Evolutionary conservation across 2,888 invertebrate species (phyloP).

Genomic region (Theristus sp.): DNA sequence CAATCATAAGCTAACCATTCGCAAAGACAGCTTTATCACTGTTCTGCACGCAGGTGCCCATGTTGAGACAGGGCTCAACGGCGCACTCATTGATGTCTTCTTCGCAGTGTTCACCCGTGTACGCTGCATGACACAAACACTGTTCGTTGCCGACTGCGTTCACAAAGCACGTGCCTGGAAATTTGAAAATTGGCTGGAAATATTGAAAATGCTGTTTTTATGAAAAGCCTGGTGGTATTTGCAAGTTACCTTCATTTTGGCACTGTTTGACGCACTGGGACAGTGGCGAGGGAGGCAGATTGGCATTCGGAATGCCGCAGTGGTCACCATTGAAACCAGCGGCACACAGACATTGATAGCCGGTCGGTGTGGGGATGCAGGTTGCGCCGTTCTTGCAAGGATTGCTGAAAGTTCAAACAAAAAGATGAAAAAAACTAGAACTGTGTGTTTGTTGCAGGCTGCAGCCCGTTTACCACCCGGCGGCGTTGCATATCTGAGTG

Average conservation of each 20-base stretch:
- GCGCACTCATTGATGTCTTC: slow-evolving; percentile 75
- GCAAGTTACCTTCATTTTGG: neutral
- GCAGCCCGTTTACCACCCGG: no score
- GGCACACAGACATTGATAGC: slow-evolving; percentile 68
- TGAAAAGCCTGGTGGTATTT: no score
- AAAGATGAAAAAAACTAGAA: no score
- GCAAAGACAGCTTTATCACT: neutral
- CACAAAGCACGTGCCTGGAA: slow-evolving; percentile 20
- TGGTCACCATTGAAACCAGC: slow-evolving; percentile 56
- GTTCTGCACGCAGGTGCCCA: slow-evolving; percentile 63
- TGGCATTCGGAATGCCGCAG: no score
- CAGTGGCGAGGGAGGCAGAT: no score
- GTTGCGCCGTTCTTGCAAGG: slow-evolving; percentile 70
- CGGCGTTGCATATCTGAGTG: no score
- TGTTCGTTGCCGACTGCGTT: slow-evolving; percentile 29
- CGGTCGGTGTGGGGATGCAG: slow-evolving; percentile 67
- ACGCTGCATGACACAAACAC: slow-evolving; percentile 6
- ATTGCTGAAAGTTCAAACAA: slow-evolving; percentile 42
- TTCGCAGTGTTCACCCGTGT: slow-evolving; percentile 27
- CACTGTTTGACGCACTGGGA: neutral
- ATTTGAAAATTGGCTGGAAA: no score
- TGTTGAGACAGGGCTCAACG: slow-evolving; percentile 79
- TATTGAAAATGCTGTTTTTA: no score
- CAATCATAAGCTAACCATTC: neutral
- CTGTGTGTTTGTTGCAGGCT: no score